Percentiles rank a stretch among this genome's conserved stretches.
Conservation (phyloP, 2,797 vertebrate genomes). For the Acrossocheilus wenchowensis region DNA sequence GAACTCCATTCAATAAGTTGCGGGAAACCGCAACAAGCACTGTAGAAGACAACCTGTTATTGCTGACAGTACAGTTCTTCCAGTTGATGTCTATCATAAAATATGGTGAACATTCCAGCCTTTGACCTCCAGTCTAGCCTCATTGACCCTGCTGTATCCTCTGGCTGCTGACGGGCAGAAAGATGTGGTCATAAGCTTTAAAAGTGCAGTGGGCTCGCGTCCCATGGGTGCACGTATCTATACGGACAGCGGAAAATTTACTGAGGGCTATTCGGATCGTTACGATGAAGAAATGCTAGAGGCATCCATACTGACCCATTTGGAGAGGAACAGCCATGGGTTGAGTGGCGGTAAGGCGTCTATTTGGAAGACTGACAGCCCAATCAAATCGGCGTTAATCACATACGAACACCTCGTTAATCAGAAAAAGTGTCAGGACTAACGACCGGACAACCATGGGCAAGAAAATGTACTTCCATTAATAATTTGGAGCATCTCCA, state of each 20-base stretch:
- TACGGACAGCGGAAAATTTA: constrained; percentile 69
- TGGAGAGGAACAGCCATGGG: constrained; percentile 68
- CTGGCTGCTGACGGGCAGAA: constrained; percentile 16
- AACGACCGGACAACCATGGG: constrained; percentile 70
- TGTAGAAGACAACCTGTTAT: background rate
- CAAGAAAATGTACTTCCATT: constrained; percentile 69
- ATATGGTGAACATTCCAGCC: constrained; percentile 28
- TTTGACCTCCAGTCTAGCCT: constrained; percentile 31
- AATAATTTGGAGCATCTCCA: constrained; percentile 80
- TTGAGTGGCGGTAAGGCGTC: constrained; percentile 71
- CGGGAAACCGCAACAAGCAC: background rate
- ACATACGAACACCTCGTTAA: constrained; percentile 75
- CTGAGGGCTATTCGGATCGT: constrained; percentile 68
- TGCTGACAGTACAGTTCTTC: constrained; percentile 6
- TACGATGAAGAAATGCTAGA: constrained; percentile 76
- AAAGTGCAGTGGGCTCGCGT: constrained; percentile 16
- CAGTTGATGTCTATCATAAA: constrained; percentile 26
- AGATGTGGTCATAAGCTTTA: background rate
- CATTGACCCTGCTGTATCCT: constrained; percentile 1
- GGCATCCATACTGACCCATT: constrained; percentile 73
- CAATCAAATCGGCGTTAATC: constrained; percentile 79
- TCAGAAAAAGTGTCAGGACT: constrained; percentile 74
- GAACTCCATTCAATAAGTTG: background rate
- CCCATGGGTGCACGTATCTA: constrained; percentile 25
- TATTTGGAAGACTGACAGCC: constrained; percentile 83